phyloP scores from a whole-genome alignment of 2,113 vertebrate genomes.

The Catharus bicknelli region DNA sequence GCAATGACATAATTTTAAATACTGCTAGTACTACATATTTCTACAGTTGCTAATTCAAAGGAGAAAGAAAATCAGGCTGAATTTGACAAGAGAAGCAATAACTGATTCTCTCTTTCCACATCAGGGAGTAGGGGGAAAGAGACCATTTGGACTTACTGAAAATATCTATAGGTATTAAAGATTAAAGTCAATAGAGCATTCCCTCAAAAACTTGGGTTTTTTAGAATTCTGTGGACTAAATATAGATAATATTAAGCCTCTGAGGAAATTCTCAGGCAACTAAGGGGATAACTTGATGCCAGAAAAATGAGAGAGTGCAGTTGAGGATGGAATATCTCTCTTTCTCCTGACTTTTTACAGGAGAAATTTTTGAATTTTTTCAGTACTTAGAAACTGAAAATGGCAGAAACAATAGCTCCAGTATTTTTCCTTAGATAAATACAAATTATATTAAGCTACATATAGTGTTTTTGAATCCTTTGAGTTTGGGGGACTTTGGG shows the following conservation, averaged over 20 bases:
- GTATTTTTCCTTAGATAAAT: not conserved
- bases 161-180: not conserved
- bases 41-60: not conserved
- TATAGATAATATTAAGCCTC: conserved; percentile 4
- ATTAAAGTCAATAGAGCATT: not conserved
- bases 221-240: not conserved
- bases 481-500: not conserved
- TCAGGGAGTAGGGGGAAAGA: not conserved
- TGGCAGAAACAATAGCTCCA: not conserved
- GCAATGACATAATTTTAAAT: not conserved
- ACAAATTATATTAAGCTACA: not conserved
- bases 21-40: not conserved
- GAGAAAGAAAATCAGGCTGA: not conserved
- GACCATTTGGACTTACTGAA: not conserved
- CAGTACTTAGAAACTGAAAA: not conserved
- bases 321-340: not conserved
- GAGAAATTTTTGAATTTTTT: not conserved
- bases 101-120: not conserved
- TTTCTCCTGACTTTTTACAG: not conserved
- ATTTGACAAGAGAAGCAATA: not conserved
- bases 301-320: conserved; percentile 11
- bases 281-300: not conserved
- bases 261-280: not conserved
- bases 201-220: conserved; percentile 7
- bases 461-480: not conserved